These are phyloP conservation scores for Drosophila takahashii DNA, from an alignment of 1,140 invertebrate genomes.

Conservation along the genomic window DNA sequence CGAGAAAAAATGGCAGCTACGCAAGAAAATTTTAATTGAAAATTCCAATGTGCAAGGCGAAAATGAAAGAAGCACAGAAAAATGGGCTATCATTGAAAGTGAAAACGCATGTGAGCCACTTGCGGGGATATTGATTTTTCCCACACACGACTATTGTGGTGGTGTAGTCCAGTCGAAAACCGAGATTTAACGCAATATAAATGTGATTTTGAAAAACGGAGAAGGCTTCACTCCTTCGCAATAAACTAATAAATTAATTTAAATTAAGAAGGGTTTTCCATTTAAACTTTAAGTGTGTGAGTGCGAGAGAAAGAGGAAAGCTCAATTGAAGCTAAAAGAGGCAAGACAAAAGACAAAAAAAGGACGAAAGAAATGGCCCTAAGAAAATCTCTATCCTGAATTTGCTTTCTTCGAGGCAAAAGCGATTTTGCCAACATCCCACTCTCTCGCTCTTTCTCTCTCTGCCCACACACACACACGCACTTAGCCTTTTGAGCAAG, in stretches of 20 bases:
- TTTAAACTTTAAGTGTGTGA: slow-evolving; percentile 15
- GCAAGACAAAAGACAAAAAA: slow-evolving; percentile 12
- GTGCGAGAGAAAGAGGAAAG: slow-evolving; percentile 55
- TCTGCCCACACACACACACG: slow-evolving; percentile 10
- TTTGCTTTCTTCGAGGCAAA: slow-evolving; percentile 77
- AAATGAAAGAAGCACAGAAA: slow-evolving; percentile 11
- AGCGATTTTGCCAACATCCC: slow-evolving; percentile 53
- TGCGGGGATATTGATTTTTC: slow-evolving; percentile 75
- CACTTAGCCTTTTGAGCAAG: slow-evolving; percentile 25
- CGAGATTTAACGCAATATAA: slow-evolving; percentile 3
- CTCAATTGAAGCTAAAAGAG: slow-evolving; percentile 33
- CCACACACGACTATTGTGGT: slow-evolving; percentile 49
- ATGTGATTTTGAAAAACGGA: background rate
- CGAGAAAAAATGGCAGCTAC: slow-evolving; percentile 30
- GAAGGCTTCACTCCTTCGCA: background rate
- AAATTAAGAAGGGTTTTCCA: slow-evolving; percentile 15
- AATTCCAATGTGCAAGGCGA: slow-evolving; percentile 33
- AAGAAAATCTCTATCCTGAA: slow-evolving; percentile 83
- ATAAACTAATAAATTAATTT: slow-evolving; percentile 24
- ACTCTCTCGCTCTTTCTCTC: slow-evolving; percentile 12
- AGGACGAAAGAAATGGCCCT: slow-evolving; percentile 49
- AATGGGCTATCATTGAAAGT: slow-evolving; percentile 64
- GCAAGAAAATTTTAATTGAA: slow-evolving; percentile 25
- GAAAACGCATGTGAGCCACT: slow-evolving; percentile 70
- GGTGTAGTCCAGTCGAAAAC: slow-evolving; percentile 28